Conservation (phyloP, 2,797 vertebrate species). For the Lophotriccus pileatus region DNA sequence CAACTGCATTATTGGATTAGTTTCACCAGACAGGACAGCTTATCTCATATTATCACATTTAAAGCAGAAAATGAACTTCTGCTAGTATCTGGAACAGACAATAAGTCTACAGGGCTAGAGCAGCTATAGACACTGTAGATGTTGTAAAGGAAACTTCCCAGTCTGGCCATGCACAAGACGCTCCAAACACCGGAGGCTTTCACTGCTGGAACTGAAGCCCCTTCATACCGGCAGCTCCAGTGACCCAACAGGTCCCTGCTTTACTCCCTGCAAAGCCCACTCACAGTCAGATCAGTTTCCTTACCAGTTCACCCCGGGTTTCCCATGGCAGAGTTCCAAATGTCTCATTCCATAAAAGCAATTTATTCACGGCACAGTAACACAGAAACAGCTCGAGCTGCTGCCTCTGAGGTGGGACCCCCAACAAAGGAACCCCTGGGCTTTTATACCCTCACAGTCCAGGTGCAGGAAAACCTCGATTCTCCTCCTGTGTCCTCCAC, state of each 20-base stretch:
- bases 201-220: not conserved
- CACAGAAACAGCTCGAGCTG: not conserved
- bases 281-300: not conserved
- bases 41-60: not conserved
- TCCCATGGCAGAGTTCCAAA: not conserved
- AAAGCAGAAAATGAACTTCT: not conserved
- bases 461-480: fast-evolving
- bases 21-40: not conserved
- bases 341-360: not conserved
- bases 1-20: not conserved
- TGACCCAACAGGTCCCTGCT: not conserved
- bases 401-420: fast-evolving
- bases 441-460: not conserved
- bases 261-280: not conserved
- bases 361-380: not conserved
- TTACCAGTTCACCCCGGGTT: not conserved
- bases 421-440: fast-evolving
- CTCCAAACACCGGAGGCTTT: fast-evolving
- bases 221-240: not conserved
- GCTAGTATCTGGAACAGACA: not conserved
- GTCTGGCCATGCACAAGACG: fast-evolving
- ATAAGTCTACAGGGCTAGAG: not conserved
- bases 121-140: fast-evolving
- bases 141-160: not conserved
- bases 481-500: not conserved